Evolutionary conservation across 92 coral and sea anemone genomes (phyloP), one percentile per base, ranked within the genome.

Genomic region (Isaurus tuberculatus): DNA sequence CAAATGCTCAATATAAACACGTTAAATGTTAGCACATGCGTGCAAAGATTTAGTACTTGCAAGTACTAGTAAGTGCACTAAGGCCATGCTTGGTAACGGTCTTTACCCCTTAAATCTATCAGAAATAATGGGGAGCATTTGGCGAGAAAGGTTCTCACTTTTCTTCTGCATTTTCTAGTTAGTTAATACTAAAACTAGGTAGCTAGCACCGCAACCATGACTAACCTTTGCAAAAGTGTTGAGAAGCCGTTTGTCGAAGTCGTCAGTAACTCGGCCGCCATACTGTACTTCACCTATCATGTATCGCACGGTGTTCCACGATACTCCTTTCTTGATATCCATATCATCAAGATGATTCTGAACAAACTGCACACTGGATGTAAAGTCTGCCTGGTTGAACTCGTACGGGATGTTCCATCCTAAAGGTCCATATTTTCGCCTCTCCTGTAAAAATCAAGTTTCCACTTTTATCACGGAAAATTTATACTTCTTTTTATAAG

Each of bases 381-480:
- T 96, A 86, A 96, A 96, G 79, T 96, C 99, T 8, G 99, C 99
- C 86, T 96, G 99, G 91, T 96, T 96, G 68, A 96, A 94, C 65
- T 94, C 98, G 75, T 94, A 94, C 20, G 98, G 99, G 43, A 96
- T 96, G 60, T 96, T 96, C 99, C 98, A 96, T 2, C 99, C 99
- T 8, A 96, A 79, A 0, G 99, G 99, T 10, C 99, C 99, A 48
- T 96, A 96, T 74, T 96, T 96, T 30, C 99, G 97, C 70, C 99
- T 95, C 43, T 96, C 99, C 99, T 96, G 80, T 32, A 36, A 13
- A 23, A 16, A 11, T 13, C 4, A 49, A 19, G 17, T 15, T 10
- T n/a, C 15, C 19, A 49, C 58, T 0, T 49, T 49, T 49, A 40
- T n/a, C n/a, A n/a, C n/a, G n/a, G n/a, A n/a, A n/a, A n/a, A n/a